phyloP scores from a whole-genome alignment of 2,888 invertebrate genomes.

The Celastrina argiolus region DNA sequence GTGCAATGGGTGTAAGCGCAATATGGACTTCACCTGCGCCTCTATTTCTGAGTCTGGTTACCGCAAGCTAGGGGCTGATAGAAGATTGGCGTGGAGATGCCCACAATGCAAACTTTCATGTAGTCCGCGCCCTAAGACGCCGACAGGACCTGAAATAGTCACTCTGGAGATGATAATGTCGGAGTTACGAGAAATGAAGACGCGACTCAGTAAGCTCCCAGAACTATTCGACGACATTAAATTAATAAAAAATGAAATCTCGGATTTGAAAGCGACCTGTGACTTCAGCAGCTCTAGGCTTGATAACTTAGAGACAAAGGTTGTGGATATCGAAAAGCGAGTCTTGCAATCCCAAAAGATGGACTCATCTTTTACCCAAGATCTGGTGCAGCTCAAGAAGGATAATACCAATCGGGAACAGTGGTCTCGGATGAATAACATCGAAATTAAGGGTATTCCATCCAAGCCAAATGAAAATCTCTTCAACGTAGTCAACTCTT shows the following conservation, averaged over 20 bases:
- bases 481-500: no score
- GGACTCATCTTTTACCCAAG: neutral
- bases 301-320: neutral
- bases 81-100: neutral
- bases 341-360: neutral
- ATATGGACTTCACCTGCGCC: slow-evolving; percentile 4
- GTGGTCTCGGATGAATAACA: neutral
- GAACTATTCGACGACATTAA: neutral
- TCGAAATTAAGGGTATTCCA: neutral
- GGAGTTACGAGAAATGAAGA: neutral
- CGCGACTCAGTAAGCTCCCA: neutral
- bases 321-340: neutral
- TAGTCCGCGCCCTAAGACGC: neutral
- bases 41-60: slow-evolving; percentile 6
- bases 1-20: neutral
- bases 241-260: neutral
- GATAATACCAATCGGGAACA: neutral
- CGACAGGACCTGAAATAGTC: neutral
- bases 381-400: neutral
- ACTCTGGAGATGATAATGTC: neutral
- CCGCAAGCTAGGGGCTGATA: neutral
- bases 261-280: neutral
- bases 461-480: neutral
- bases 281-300: neutral
- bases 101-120: neutral